These are phyloP conservation scores for Ibycter americanus DNA, from an alignment of 2,797 vertebrate species.

Conservation along the genomic window DNA sequence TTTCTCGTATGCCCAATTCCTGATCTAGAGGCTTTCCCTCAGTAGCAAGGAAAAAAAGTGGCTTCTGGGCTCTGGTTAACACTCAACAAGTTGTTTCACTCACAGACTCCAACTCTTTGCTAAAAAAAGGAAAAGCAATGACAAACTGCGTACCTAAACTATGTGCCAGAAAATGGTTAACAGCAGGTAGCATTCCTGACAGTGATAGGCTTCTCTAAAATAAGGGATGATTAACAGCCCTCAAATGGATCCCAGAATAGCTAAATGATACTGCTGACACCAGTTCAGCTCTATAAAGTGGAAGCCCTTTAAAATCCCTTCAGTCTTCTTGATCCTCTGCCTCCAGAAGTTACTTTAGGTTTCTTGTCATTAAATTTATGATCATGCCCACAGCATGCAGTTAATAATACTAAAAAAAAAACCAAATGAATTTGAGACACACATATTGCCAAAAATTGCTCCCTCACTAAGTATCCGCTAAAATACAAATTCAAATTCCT, in stretches of 20 bases:
- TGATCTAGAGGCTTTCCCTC: neutral
- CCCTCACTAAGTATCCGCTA: neutral
- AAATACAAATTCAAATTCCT: neutral
- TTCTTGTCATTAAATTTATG: neutral
- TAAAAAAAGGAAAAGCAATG: neutral
- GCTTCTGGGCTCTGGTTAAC: neutral
- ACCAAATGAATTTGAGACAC: neutral
- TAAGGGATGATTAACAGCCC: neutral
- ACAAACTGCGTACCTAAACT: neutral
- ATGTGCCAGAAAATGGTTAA: neutral
- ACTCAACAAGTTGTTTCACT: neutral
- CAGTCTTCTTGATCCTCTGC: neutral
- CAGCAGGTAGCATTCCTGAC: neutral
- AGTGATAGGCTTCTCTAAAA: neutral
- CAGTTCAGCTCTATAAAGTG: neutral
- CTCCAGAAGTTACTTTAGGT: neutral
- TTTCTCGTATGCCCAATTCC: neutral
- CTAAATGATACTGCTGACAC: neutral
- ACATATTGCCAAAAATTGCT: neutral
- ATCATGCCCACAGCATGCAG: neutral
- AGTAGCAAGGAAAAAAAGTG: neutral
- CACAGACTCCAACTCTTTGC: neutral
- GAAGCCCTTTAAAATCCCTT: neutral
- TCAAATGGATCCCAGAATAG: neutral
- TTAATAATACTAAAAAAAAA: neutral